A percentile compares a stretch with the other conserved stretches of the same genome.
phyloP scores from a whole-genome alignment of 2,797 vertebrate species.

The Lagorchestes hirsutus region DNA sequence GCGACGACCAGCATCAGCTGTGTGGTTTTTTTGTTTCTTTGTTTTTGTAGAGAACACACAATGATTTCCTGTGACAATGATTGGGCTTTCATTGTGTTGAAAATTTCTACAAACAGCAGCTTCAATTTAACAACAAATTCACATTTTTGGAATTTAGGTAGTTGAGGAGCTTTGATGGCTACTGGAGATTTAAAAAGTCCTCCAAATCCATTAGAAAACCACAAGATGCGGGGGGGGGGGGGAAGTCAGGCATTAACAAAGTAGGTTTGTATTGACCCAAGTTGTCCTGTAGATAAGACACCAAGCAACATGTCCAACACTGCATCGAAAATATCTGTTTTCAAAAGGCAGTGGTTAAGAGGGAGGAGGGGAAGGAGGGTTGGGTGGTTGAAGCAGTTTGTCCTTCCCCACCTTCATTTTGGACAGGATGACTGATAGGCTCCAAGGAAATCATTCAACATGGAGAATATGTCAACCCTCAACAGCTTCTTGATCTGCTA shows the following conservation, averaged over 20 bases:
- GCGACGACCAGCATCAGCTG: constrained; percentile 87
- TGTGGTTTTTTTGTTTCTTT: neutral
- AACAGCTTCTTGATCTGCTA: constrained; percentile 82
- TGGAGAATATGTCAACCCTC: constrained; percentile 76
- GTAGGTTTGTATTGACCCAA: too few species aligned
- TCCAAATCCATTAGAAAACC: too few species aligned
- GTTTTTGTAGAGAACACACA: constrained; percentile 75
- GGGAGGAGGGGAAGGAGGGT: too few species aligned
- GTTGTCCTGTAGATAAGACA: too few species aligned
- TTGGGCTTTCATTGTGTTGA: constrained; percentile 60
- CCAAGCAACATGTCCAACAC: too few species aligned
- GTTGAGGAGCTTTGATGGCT: too few species aligned
- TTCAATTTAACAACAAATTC: constrained; percentile 76
- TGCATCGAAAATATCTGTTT: too few species aligned
- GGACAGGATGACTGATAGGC: constrained; percentile 47
- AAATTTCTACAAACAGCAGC: constrained; percentile 73
- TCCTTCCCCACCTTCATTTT: too few species aligned
- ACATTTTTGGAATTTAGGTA: constrained; percentile 62
- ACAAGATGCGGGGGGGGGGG: neutral
- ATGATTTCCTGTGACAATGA: constrained; percentile 59
- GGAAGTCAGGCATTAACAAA: neutral
- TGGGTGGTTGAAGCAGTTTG: too few species aligned
- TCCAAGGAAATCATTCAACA: constrained; percentile 72
- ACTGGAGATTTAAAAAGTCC: too few species aligned
- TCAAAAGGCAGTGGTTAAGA: too few species aligned